A percentile compares a stretch with the other conserved stretches of the same genome.
Evolutionary conservation across 2,888 invertebrate genomes (phyloP).

Genomic region (Linnaemya tessellans): DNA sequence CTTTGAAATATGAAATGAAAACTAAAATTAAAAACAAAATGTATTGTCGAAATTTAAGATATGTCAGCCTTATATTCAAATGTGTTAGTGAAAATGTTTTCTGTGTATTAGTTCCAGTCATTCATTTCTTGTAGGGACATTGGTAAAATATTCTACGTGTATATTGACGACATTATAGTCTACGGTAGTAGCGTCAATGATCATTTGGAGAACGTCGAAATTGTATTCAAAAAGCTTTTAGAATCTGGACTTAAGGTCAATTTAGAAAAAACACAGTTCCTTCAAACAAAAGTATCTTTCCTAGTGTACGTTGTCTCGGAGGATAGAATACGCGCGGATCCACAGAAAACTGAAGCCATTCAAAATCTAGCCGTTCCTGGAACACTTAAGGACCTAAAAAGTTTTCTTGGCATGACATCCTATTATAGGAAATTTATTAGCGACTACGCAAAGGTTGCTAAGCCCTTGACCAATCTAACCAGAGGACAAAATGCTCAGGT

Average conservation of each 20-base stretch:
- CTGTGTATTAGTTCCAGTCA: too few relatives aligned
- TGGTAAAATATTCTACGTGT: background rate
- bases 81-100: too few relatives aligned
- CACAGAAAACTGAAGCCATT: slow-evolving; percentile 13
- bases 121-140: too few relatives aligned
- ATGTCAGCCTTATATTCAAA: too few relatives aligned
- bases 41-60: too few relatives aligned
- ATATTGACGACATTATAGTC: background rate
- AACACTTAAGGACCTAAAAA: slow-evolving; percentile 65
- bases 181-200: background rate
- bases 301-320: slow-evolving; percentile 24
- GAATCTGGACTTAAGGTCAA: background rate
- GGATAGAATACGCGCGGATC: slow-evolving; percentile 60
- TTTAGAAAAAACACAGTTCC: background rate
- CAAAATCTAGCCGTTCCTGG: slow-evolving; percentile 8
- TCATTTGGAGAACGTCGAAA: background rate
- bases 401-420: slow-evolving; percentile 56
- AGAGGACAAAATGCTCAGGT: slow-evolving; percentile 63
- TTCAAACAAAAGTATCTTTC: background rate
- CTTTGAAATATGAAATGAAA: too few relatives aligned
- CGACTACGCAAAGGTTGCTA: slow-evolving; percentile 68
- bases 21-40: too few relatives aligned
- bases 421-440: slow-evolving; percentile 50
- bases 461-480: slow-evolving; percentile 68
- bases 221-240: background rate